phyloP scores from a whole-genome alignment of 2,888 invertebrate genomes.

The Zele albiditarsus region DNA sequence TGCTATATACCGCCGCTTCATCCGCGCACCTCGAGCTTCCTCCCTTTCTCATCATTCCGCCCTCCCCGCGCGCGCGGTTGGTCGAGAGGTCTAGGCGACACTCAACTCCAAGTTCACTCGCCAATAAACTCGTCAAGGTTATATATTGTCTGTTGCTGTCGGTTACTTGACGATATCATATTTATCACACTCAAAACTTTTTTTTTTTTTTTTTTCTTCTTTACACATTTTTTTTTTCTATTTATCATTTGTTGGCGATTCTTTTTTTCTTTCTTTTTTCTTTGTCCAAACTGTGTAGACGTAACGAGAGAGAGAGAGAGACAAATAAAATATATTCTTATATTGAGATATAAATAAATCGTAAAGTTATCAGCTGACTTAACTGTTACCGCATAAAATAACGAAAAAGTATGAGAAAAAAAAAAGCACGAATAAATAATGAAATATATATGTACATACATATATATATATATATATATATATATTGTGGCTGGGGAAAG shows the following conservation, averaged over 20 bases:
- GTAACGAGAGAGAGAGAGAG: not conserved
- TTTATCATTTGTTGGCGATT: not conserved
- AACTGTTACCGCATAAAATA: constrained; percentile 22
- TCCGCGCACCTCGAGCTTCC: not conserved
- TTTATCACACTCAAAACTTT: constrained; percentile 9
- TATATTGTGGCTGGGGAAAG: constrained; percentile 26
- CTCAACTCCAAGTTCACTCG: constrained; percentile 44
- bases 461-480: constrained; percentile 6
- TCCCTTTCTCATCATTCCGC: constrained; percentile 4
- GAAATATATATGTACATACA: not conserved
- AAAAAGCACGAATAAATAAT: not conserved
- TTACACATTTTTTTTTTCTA: not conserved
- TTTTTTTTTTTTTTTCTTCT: not conserved
- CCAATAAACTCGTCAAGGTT: constrained; percentile 46
- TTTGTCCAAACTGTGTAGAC: not conserved
- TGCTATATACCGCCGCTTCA: not conserved
- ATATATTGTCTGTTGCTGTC: constrained; percentile 36
- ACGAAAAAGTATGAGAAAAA: not conserved
- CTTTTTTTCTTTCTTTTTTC: not conserved
- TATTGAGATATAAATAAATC: constrained; percentile 1
- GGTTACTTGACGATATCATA: constrained; percentile 15
- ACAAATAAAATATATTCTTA: not conserved
- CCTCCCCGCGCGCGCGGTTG: constrained; percentile 13
- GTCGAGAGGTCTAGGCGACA: constrained; percentile 39
- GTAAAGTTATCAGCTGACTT: constrained; percentile 19